Evolutionary conservation across 2,113 vertebrate genomes (phyloP), one percentile per base, ranked within the genome.

Genomic region (Tachysurus vachellii): DNA sequence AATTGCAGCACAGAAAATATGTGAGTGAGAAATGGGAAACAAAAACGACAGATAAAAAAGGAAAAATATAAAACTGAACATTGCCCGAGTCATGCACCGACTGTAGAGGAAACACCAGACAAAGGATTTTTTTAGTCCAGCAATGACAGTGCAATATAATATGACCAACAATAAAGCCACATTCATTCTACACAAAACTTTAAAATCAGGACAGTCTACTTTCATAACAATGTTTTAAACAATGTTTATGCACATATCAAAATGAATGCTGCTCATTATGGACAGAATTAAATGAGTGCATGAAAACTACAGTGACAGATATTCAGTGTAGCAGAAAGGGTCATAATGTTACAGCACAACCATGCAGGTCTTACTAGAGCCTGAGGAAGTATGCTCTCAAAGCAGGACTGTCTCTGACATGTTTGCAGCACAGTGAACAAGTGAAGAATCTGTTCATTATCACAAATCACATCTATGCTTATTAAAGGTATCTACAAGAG

Each of bases 1-100:
- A 59, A 96, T 96, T 5, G 96, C 97, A 50, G 42, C 95, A 97
- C 96, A 85, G 97, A 94, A 86, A 97, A 97, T 53, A 85, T 28
- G 87, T 23, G 71, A 84, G 23, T 17, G 70, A 2, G 64, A 31
- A 68, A 71, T 13, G 53, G 16, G 56, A 9, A n/a, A 36, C 6
- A 36, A n/a, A 44, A 42, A 31, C 0, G 47, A 47, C 19, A 61
- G 53, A 80, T 54, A 26, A 54, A 86, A 11, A 77, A 26, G 19
- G 26, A 57, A 87, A 88, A 68, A 70, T 57, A 31, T 62, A 80
- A 53, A 17, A 31, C n/a, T 77, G 83, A 16, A 57, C 70, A 83
- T 90, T 88, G 31, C 53, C 75, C 36, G 3, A 79, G 17, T 17
- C 84, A 54, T 85, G 84, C 73, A 85, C 23, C 11, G 9, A 47